phyloP scores from a whole-genome alignment of 2,888 invertebrate genomes.

The Dicycla oo region DNA sequence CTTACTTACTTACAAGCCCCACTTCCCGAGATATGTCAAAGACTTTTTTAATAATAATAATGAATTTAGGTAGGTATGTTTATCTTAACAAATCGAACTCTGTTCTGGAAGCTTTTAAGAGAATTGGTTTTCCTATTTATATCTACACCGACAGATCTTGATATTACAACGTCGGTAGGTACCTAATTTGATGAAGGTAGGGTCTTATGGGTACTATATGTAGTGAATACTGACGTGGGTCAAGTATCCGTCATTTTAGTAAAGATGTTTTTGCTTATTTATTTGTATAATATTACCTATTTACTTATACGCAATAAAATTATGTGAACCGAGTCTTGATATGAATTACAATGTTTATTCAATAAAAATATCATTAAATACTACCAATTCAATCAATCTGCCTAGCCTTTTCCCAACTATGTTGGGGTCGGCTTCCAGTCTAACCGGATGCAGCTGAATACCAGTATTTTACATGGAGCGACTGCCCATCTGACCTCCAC shows the following conservation, averaged over 20 bases:
- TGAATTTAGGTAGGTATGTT: not conserved
- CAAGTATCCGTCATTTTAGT: not conserved
- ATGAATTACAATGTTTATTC: not conserved
- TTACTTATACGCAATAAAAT: not conserved
- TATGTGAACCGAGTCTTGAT: too few relatives aligned
- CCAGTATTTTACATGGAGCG: too few relatives aligned
- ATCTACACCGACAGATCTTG: not conserved
- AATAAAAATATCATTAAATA: not conserved
- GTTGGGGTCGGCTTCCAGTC: too few relatives aligned
- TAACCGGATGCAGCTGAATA: too few relatives aligned
- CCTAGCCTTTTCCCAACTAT: too few relatives aligned
- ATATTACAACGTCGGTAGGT: not conserved
- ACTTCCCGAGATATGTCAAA: too few relatives aligned
- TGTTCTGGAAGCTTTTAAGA: not conserved
- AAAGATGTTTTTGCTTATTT: not conserved
- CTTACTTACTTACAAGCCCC: too few relatives aligned
- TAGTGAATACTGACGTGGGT: constrained; percentile 37
- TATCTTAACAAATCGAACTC: not conserved
- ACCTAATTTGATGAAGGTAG: too few relatives aligned
- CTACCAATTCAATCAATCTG: too few relatives aligned
- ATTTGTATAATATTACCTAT: not conserved
- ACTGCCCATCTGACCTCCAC: too few relatives aligned
- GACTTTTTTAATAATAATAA: not conserved
- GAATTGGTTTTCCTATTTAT: constrained; percentile 8
- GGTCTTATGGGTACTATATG: too few relatives aligned